Conservation (phyloP, 2,113 vertebrate species). For the Actenoides hombroni region DNA sequence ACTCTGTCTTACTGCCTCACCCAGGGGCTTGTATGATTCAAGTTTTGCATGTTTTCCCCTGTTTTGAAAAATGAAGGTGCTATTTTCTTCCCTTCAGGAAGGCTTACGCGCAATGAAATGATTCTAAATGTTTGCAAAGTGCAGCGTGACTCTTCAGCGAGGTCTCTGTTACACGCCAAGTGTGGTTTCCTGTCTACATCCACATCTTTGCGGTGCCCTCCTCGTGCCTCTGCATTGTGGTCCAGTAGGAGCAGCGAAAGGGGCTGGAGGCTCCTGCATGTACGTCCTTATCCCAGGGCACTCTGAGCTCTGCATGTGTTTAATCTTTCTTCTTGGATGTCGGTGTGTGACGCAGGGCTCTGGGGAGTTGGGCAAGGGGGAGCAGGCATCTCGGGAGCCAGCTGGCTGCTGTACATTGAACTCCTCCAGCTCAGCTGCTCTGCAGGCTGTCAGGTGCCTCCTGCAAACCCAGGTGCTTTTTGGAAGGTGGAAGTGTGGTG, state of each 20-base stretch:
- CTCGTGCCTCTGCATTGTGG: not conserved
- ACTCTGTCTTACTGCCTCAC: not conserved
- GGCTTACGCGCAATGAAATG: not conserved
- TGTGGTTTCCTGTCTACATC: not conserved
- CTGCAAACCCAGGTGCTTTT: accelerated
- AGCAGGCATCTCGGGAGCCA: not conserved
- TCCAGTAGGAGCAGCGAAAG: accelerated
- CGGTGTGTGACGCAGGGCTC: not conserved
- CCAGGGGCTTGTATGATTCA: accelerated
- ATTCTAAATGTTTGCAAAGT: not conserved
- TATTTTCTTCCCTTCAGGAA: not conserved
- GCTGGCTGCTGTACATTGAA: not conserved
- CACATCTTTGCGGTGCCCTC: accelerated
- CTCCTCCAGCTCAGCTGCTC: not conserved
- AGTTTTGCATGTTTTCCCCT: not conserved
- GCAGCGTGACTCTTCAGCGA: not conserved
- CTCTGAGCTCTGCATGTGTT: not conserved
- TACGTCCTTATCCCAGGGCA: not conserved
- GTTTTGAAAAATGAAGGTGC: not conserved
- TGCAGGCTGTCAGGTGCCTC: accelerated
- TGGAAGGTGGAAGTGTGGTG: not conserved
- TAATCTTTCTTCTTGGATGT: not conserved
- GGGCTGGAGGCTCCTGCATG: not conserved
- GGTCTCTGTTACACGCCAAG: not conserved
- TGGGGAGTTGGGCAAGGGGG: not conserved